phyloP scores from a whole-genome alignment of 2,113 vertebrate species.

The Ophthalmolycus amberensis region DNA sequence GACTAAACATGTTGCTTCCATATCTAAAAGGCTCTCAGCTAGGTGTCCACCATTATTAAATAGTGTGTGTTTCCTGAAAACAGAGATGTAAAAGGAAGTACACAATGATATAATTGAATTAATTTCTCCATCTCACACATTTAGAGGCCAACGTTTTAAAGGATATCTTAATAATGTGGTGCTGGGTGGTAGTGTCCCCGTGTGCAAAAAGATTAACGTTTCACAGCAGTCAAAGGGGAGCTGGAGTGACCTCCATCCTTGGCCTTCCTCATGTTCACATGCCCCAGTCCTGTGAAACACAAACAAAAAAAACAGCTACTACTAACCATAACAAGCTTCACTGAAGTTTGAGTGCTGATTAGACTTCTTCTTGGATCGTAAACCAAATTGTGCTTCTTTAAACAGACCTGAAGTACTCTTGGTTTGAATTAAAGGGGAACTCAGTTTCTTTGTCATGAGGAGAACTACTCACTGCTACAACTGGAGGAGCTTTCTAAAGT shows the following conservation, averaged over 20 bases:
- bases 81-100: not conserved
- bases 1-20: not conserved
- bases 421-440: not conserved
- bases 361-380: not conserved
- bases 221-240: conserved; percentile 62
- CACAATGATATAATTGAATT: not conserved
- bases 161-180: not conserved
- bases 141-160: not conserved
- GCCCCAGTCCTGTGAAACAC: conserved; percentile 56
- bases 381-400: not conserved
- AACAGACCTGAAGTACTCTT: not conserved
- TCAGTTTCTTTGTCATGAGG: not conserved
- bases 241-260: conserved; percentile 31
- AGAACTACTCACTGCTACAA: not conserved
- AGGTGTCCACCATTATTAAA: not conserved
- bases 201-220: conserved; percentile 53
- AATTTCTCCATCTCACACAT: not conserved
- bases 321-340: conserved; percentile 38
- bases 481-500: not conserved
- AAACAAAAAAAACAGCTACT: conserved; percentile 38
- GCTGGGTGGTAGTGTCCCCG: not conserved
- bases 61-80: not conserved
- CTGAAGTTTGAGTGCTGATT: conserved; percentile 6
- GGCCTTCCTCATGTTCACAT: conserved; percentile 69
- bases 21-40: not conserved